Evolutionary conservation across 1,140 invertebrate genomes (phyloP), one percentile per base, ranked within the genome.

Genomic region (Augochlora pura): DNA sequence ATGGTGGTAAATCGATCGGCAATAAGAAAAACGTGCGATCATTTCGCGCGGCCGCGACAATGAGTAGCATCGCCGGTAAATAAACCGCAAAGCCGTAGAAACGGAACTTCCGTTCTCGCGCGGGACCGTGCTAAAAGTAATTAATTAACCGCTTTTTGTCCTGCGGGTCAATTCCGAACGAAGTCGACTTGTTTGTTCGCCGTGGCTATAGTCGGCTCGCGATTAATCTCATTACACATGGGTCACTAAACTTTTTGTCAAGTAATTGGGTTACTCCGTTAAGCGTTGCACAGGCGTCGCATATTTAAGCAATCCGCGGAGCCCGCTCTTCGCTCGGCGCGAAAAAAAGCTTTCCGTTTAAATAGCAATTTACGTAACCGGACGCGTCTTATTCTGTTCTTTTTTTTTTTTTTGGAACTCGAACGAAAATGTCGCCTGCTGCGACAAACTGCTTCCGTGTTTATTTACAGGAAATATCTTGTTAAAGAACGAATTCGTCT

Each of bases 71-170:
- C 62, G 49, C 49, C 27, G 52, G 23, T 66, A 66, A 49, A 79
- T 66, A 60, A 79, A 66, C 62, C 32, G 52, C 52, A 39, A 74
- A 73, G 63, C 70, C 65, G 49, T 23, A 52, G 21, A 4, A 65
- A 42, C 9, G 21, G 21, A 74, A 66, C 38, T 73, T 73, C 52
- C 21, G 1, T 9, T 72, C 59, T 59, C 23, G 38, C 46, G 18
- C 7, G 27, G 49, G 27, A 49, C 14, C 52, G 18, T 49, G 70
- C 63, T 73, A 64, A 79, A 79, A 79, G 77, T 79, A 79, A 79
- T 79, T 79, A 79, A 79, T 79, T 79, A 79, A 79, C 70, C 70
- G 38, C 52, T 79, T 79, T 79, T 79, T 79, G 77, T 49, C 49
- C 27, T 3, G 14, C 16, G n/a, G 68, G 69, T 78, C 77, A 74